Evolutionary conservation across 2,797 vertebrate genomes (phyloP), one percentile per base, ranked within the genome.

Genomic region (Forpus xanthops): DNA sequence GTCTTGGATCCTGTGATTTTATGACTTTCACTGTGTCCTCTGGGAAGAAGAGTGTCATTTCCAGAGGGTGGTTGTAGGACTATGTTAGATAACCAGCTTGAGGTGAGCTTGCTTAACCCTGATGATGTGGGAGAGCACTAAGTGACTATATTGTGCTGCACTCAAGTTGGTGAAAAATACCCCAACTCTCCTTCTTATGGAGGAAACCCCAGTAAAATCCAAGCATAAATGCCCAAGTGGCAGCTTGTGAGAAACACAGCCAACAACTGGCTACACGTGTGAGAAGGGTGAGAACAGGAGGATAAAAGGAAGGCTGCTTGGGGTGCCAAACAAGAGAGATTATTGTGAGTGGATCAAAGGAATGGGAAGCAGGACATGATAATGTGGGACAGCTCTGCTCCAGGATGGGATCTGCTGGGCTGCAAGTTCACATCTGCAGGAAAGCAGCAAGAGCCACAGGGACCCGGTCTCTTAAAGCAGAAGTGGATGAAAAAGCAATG

Each of bases 211-310:
- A 58, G 61, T 62, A 65, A 85, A 92, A 81, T 75, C 37, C 58
- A 45, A 65, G 30, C 3, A 1, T 21, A 41, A 72, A 65, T 50
- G 24, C 67, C 55, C 67, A n/a, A 87, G 31, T 90, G 87, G 85
- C 81, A 91, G 71, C 87, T 75, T n/a, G 20, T 75, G 27, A 53
- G 28, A 78, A 49, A 75, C 66, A 65, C 0, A 0, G 56, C 52
- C 67, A 50, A 25, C 76, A 65, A 58, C 72, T 83, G 73, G 73
- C 76, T 72, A 64, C 27, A 68, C 31, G 50, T 39, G 58, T 58
- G 58, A 87, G 90, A 85, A 49, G 88, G 56, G 76, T 90, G 79
- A 91, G 79, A 86, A 93, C 47, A 75, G 88, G 68, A 72, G 70
- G 73, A 76, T 90, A 24, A 93, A 93, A 80, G 62, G 33, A 86